Evolutionary conservation across 2,113 vertebrate genomes (phyloP), one percentile per base, ranked within the genome.

Genomic region (Pygoscelis adeliae): DNA sequence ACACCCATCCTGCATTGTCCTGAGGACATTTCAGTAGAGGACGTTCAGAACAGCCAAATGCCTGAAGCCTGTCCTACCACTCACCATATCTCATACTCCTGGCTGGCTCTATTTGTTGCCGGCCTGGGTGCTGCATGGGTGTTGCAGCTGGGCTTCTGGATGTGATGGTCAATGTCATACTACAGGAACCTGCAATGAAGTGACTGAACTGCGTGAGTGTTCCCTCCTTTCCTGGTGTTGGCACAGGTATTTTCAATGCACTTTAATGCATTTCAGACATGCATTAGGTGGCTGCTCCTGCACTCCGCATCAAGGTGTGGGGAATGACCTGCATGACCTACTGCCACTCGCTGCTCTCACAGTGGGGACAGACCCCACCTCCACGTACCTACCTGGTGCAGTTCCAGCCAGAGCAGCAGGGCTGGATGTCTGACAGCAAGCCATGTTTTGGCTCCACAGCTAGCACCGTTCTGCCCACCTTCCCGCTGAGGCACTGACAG

Each of bases 191-290:
- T 3, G 3, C 40, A 52, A 26, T 22, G 30, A 69, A 34, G 18
- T 66, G 29, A 47, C 16, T 1, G 3, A 71, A 19, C 26, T 3
- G 11, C 0, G 1, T 32, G 13, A n/a, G 34, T 2, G 1, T 52
- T 66, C 56, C 44, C 15, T 86, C 46, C 62, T 83, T 77, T 86
- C 38, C 26, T 6, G 6, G 13, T 50, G 50, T 30, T 22, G 16
- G 22, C 36, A 71, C 9, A 21, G 32, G 18, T 38, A 38, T 40
- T 59, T 77, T 83, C 7, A 8, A 15, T 76, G 70, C 13, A 8
- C 5, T 76, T 80, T 50, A 74, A 74, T 30, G 14, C 4, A 27
- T 70, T 85, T 89, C 29, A 25, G 34, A 36, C 7, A 13, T n/a
- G 7, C 9, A 21, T n/a, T 36, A n/a, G 13, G 19, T 58, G 20